Evolutionary conservation across 2,888 invertebrate genomes (phyloP).

Genomic region (Luperina nickerlii): DNA sequence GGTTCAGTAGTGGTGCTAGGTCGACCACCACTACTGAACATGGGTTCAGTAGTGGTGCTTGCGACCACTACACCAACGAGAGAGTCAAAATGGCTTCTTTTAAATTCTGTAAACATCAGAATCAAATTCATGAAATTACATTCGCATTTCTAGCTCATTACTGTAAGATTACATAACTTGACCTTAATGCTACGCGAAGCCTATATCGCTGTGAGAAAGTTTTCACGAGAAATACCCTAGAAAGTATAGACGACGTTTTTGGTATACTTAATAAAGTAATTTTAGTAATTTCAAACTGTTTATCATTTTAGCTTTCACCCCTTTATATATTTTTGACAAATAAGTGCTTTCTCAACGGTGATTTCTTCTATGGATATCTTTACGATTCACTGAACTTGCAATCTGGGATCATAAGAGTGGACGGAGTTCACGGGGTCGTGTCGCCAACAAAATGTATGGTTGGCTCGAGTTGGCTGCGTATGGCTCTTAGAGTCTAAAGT

Average conservation of each 20-base stretch:
- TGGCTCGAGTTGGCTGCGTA: too few species aligned
- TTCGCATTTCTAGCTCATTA: conserved; percentile 33
- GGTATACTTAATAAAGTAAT: conserved; percentile 11
- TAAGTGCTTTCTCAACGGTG: too few species aligned
- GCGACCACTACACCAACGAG: not conserved
- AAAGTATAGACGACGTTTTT: conserved; percentile 45
- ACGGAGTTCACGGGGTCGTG: too few species aligned
- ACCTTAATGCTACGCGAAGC: conserved; percentile 55
- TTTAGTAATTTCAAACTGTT: conserved; percentile 19
- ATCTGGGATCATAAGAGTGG: too few species aligned
- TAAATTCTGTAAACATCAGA: not conserved
- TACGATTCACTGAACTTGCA: too few species aligned
- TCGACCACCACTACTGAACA: too few species aligned
- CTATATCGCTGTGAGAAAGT: conserved; percentile 50
- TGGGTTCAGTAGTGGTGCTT: not conserved
- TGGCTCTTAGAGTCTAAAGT: too few species aligned
- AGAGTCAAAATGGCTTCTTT: not conserved
- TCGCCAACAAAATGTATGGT: too few species aligned
- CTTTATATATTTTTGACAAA: too few species aligned
- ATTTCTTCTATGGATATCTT: too few species aligned
- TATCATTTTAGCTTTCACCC: conserved; percentile 36
- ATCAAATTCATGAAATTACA: not conserved
- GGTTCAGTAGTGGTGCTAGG: not conserved
- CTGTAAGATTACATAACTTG: conserved; percentile 34
- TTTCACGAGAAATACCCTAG: conserved; percentile 29